These are phyloP conservation scores for Isurus oxyrinchus DNA, from an alignment of 2,113 vertebrate genomes.

Conservation along the genomic window DNA sequence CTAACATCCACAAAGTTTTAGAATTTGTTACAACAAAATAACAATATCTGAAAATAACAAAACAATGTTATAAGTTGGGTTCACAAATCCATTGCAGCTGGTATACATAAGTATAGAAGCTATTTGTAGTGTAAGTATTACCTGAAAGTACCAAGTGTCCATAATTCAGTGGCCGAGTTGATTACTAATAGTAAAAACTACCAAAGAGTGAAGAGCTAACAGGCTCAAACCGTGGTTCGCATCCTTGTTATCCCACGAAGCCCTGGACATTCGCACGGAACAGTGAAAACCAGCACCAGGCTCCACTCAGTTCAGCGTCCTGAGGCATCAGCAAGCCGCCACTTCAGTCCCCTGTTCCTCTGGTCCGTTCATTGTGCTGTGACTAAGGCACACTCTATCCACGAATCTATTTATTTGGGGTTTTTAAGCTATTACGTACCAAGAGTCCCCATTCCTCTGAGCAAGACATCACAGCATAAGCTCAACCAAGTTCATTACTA, in stretches of 20 bases:
- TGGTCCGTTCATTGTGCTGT: constrained; percentile 28
- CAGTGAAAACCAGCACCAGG: constrained; percentile 31
- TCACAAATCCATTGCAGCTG: constrained; percentile 32
- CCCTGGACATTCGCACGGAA: constrained; percentile 17
- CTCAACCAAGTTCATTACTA: constrained; percentile 5
- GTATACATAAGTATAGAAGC: constrained; percentile 7
- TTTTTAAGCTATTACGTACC: neutral
- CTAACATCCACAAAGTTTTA: neutral
- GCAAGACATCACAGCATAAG: constrained; percentile 38
- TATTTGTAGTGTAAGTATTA: constrained; percentile 28
- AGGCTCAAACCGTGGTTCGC: constrained; percentile 35
- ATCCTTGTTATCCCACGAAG: constrained; percentile 36
- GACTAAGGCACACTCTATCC: constrained; percentile 37
- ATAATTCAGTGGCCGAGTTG: constrained; percentile 36
- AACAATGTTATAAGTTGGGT: constrained; percentile 12
- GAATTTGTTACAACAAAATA: constrained; percentile 14
- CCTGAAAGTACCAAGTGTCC: constrained; percentile 35
- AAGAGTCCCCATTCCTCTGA: constrained; percentile 44
- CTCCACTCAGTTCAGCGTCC: constrained; percentile 27
- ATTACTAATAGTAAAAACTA: constrained; percentile 34
- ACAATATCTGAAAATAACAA: constrained; percentile 17
- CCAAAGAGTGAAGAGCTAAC: constrained; percentile 31
- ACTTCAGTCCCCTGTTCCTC: constrained; percentile 36
- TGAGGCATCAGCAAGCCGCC: constrained; percentile 28
- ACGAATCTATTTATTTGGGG: constrained; percentile 1